Evolutionary conservation across 2,113 vertebrate species (phyloP).

Genomic region (Upupa epops): DNA sequence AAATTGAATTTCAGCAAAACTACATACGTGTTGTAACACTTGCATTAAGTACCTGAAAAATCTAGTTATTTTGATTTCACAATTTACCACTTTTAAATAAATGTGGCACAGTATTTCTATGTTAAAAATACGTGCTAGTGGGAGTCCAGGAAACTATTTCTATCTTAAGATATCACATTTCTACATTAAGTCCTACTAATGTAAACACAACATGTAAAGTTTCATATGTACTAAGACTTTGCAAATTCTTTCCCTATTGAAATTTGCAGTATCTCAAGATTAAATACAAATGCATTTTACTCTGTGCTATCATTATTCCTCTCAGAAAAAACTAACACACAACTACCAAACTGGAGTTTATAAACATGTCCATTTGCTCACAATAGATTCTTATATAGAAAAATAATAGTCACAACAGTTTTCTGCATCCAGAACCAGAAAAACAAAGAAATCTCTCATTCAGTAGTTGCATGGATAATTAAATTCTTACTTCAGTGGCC

Average conservation of each 20-base stretch:
- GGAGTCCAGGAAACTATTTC: not conserved
- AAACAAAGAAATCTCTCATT: not conserved
- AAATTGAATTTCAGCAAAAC: not conserved
- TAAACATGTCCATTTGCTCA: not conserved
- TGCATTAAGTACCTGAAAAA: not conserved
- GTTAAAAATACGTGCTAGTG: not conserved
- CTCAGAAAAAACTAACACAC: not conserved
- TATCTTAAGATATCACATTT: not conserved
- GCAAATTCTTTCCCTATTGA: not conserved
- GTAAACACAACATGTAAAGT: not conserved
- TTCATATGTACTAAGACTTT: not conserved
- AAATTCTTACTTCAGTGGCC: conserved; percentile 91
- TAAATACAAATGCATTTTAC: not conserved
- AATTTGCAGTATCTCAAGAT: not conserved
- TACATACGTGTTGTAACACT: not conserved
- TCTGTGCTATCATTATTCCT: not conserved
- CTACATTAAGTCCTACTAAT: not conserved
- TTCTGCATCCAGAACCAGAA: not conserved
- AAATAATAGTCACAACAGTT: not conserved
- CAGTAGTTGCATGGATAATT: not conserved
- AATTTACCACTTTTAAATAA: not conserved
- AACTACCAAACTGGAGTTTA: not conserved
- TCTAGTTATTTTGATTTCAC: not conserved
- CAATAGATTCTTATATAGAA: not conserved
- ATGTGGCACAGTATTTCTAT: rapidly evolving